phyloP scores from a whole-genome alignment of 2,888 invertebrate species.

The Mythimna lalbum region DNA sequence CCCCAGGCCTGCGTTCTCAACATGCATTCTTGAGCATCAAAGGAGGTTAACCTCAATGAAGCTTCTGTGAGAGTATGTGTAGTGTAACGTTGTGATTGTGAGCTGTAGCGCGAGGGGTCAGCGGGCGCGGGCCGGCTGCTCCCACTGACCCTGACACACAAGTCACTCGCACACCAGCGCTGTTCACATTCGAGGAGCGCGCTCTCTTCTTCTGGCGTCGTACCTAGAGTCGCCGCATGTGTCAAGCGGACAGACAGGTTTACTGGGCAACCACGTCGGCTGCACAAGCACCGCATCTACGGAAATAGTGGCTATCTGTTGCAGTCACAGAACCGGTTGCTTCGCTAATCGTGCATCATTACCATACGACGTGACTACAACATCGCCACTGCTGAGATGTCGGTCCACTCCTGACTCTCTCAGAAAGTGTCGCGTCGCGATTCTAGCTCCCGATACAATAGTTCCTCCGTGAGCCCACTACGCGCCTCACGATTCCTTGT shows the following conservation, averaged over 20 bases:
- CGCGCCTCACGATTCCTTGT: no score
- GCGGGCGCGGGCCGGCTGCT: background rate
- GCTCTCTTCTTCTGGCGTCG: background rate
- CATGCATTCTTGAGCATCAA: background rate
- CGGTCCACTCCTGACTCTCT: background rate
- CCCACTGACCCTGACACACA: slow-evolving; percentile 17
- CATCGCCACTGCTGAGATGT: background rate
- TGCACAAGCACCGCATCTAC: background rate
- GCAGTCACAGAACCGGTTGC: slow-evolving; percentile 1
- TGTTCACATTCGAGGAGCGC: background rate
- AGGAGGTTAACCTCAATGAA: background rate
- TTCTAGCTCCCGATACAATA: background rate
- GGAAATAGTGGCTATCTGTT: background rate
- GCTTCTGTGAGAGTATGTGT: background rate
- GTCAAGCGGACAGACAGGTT: slow-evolving; percentile 3
- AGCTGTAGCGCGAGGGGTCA: background rate
- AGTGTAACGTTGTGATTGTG: background rate
- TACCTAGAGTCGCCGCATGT: no score
- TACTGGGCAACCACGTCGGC: background rate
- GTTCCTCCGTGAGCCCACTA: no score
- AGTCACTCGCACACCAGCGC: background rate
- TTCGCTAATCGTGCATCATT: background rate
- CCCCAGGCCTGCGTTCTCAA: background rate
- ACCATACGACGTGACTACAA: background rate
- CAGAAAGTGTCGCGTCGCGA: no score